phyloP scores from a whole-genome alignment of 2,797 vertebrate species.

The Echeneis naucrates region DNA sequence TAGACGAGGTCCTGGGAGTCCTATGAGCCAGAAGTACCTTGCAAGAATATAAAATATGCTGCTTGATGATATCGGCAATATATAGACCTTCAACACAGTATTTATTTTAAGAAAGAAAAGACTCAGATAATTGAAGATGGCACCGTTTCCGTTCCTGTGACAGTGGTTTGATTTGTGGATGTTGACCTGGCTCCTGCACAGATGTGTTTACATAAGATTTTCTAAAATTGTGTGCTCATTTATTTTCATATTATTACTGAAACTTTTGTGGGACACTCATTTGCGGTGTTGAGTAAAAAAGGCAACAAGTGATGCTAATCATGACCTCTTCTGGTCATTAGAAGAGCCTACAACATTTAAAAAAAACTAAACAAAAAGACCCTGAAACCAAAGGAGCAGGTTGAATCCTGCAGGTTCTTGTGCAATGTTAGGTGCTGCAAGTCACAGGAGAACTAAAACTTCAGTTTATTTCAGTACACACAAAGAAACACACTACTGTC shows the following conservation, averaged over 20 bases:
- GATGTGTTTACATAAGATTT: conserved; percentile 33
- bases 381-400: not conserved
- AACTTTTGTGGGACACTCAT: too few species aligned
- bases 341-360: not conserved
- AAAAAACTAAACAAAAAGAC: conserved; percentile 6
- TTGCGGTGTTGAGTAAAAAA: too few species aligned
- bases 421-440: not conserved
- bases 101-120: not conserved
- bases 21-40: not conserved
- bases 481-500: conserved; percentile 16
- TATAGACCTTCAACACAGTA: not conserved
- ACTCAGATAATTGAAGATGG: conserved; percentile 29
- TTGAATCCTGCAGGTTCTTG: not conserved
- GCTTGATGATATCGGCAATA: not conserved
- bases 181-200: conserved; percentile 16
- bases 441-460: not conserved
- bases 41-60: not conserved
- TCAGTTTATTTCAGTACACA: not conserved
- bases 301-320: not conserved
- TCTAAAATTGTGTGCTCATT: not conserved
- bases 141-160: conserved; percentile 58
- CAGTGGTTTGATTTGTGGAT: conserved; percentile 25
- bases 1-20: not conserved
- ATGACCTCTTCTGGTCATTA: conserved; percentile 23
- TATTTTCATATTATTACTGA: conserved; percentile 7